Evolutionary conservation across 2,797 vertebrate species (phyloP), one percentile per base, ranked within the genome.

Genomic region (Intellagama lesueurii): DNA sequence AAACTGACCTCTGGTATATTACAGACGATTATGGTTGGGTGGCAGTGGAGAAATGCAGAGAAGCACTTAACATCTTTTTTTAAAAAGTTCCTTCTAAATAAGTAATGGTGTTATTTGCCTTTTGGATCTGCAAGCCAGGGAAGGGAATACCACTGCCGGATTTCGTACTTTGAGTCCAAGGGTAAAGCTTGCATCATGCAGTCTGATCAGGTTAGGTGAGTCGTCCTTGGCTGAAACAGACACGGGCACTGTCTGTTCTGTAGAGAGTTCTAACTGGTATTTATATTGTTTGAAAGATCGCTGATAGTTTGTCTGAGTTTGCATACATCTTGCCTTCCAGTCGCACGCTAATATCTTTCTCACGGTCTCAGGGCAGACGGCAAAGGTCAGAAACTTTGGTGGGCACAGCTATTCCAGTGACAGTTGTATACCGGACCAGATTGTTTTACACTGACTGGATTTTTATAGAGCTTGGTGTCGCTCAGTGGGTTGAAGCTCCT

Each of bases 191-290:
- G 87, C 87, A 93, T 91, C 84, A 88, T 91, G 90, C 77, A 83
- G 40, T 86, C 93, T 90, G 68, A 44, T 78, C 8, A 6, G 0
- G 0, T 80, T 83, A 47, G 83, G 83, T 7, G 16, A 40, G 73
- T 76, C 93, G 11, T 75, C 90, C 91, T 94, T 95, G 94, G 87
- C 90, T 86, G 81, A 22, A 88, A 60, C 4, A 12, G 75, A 28
- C 0, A 0, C 77, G n/a, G 2, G 0, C n/a, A 24, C 72, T 28
- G 66, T 64, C 87, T 88, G 88, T 69, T 47, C 7, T 91, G 86
- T 40, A 68, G 77, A 86, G 83, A 85, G 44, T 83, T 87, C 64
- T 30, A 72, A 44, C 69, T 84, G 83, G 14, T 78, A 76, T 49
- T 85, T 49, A n/a, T n/a, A 30, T 7, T 16, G 28, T 60, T 19